These are phyloP conservation scores for Cantharis lateralis DNA, from an alignment of 2,888 invertebrate genomes.

Conservation along the genomic window DNA sequence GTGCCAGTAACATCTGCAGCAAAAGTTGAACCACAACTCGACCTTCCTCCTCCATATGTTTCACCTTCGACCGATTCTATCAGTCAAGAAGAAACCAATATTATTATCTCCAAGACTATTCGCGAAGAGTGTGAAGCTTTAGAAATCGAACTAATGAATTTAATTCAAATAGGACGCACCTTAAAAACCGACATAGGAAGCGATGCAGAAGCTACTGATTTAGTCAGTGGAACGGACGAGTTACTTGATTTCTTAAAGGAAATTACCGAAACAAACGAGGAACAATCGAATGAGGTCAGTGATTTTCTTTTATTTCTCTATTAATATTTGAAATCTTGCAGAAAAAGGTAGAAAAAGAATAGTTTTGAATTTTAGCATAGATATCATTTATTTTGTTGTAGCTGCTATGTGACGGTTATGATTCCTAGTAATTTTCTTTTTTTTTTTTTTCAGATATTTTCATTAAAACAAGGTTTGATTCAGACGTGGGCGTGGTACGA, in stretches of 20 bases:
- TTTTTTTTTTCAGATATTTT: slow-evolving; percentile 46
- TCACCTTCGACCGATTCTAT: neutral
- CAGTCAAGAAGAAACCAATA: slow-evolving; percentile 42
- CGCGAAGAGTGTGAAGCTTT: slow-evolving; percentile 68
- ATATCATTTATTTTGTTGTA: too few relatives aligned
- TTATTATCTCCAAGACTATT: slow-evolving; percentile 64
- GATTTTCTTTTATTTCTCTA: neutral
- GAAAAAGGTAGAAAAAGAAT: too few relatives aligned
- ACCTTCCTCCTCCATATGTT: neutral
- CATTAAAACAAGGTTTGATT: slow-evolving; percentile 60
- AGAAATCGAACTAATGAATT: slow-evolving; percentile 66
- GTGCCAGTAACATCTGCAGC: neutral
- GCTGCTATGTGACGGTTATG: too few relatives aligned
- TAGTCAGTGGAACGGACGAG: slow-evolving; percentile 59
- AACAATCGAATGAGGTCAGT: slow-evolving; percentile 64
- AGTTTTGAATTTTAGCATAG: too few relatives aligned
- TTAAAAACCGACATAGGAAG: slow-evolving; percentile 63
- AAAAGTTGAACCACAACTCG: neutral
- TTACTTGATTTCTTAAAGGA: slow-evolving; percentile 67
- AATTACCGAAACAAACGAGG: slow-evolving; percentile 64
- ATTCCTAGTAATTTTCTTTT: too few relatives aligned
- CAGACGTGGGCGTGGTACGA: slow-evolving; percentile 64
- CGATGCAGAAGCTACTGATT: slow-evolving; percentile 61
- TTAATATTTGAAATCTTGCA: too few relatives aligned
- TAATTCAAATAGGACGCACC: slow-evolving; percentile 61